Evolutionary conservation across 2,888 invertebrate species (phyloP), one percentile per base, ranked within the genome.

Genomic region (Acrocera orbiculus): DNA sequence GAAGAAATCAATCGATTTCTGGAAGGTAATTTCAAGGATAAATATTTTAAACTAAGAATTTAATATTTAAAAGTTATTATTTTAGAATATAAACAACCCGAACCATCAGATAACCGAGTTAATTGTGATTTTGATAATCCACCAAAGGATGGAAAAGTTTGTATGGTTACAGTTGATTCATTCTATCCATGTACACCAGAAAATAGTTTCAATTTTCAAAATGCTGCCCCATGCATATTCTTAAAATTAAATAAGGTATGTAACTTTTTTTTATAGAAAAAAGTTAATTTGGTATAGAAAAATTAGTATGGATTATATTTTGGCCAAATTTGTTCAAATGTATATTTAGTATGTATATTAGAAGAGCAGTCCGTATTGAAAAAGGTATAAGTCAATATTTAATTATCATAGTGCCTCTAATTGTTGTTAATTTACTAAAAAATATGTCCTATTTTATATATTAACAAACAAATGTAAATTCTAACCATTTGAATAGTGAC

Each of bases 231-330:
- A 11, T 98, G 98, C 61, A 81, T 98, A 56, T 80, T 95, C 65
- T 72, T 98, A 46, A 96, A 96, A 61, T 67, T 98, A 47, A 98
- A 98, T 62, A 90, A 85, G 76, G 90, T 90, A 61, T 47, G 47
- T 38, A 2, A 20, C 20, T 23, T 22, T 3, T 13, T n/a, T 16
- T 26, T 7, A 26, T 14, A 27, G 14, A 9, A 3, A 27, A 27
- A 14, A n/a, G n/a, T n/a, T n/a, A n/a, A n/a, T n/a, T n/a, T n/a
- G n/a, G n/a, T n/a, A n/a, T n/a, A n/a, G n/a, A n/a, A n/a, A n/a
- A n/a, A n/a, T n/a, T n/a, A n/a, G n/a, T n/a, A n/a, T n/a, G n/a
- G n/a, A n/a, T n/a, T n/a, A n/a, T n/a, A n/a, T n/a, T n/a, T n/a
- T n/a, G n/a, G n/a, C n/a, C n/a, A n/a, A n/a, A n/a, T n/a, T n/a